Evolutionary conservation across 2,797 vertebrate genomes (phyloP).

Genomic region (Dicrostonyx torquatus): DNA sequence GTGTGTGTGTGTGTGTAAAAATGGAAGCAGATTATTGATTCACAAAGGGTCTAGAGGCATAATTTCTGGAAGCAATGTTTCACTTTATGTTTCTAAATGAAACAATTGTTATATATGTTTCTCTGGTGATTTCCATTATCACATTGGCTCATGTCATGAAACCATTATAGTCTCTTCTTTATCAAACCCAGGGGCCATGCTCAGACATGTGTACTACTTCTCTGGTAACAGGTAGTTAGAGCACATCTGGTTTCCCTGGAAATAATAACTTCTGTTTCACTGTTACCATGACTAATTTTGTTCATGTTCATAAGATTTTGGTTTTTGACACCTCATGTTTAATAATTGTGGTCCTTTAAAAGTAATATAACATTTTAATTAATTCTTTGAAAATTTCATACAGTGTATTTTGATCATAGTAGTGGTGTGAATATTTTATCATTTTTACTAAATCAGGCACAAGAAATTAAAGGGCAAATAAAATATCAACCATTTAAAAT

Average conservation of each 20-base stretch:
- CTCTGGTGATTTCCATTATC: background rate
- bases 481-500: constrained; percentile 14
- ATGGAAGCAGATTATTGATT: constrained; percentile 23
- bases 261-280: constrained; percentile 1
- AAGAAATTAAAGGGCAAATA: constrained; percentile 6
- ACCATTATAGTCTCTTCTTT: background rate
- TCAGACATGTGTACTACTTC: background rate
- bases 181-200: background rate
- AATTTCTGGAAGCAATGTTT: constrained; percentile 37
- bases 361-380: background rate
- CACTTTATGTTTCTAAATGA: constrained; percentile 25
- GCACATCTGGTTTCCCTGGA: constrained; percentile 23
- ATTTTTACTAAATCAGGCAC: background rate
- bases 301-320: background rate
- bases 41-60: constrained; percentile 1
- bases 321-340: constrained; percentile 23
- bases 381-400: background rate
- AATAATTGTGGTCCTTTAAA: background rate
- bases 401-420: background rate
- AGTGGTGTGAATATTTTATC: background rate
- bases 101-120: background rate
- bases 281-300: constrained; percentile 18
- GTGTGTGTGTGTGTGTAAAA: background rate
- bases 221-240: background rate
- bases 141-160: background rate